phyloP scores from a whole-genome alignment of 1,140 invertebrate genomes.

The Drosophila sproati region DNA sequence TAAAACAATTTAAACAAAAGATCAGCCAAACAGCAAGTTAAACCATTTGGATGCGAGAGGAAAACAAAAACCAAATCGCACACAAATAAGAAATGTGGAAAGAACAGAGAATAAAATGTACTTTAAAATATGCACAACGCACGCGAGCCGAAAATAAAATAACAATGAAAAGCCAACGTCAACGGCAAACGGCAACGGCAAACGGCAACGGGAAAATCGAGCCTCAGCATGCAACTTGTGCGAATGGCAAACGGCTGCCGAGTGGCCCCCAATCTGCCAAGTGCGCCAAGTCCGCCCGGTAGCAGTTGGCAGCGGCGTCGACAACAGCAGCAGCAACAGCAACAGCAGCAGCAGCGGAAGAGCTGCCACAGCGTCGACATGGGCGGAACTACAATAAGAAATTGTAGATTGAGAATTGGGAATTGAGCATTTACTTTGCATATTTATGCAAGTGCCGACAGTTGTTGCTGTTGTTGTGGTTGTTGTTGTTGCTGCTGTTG shows the following conservation, averaged over 20 bases:
- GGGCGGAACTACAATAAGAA: constrained; percentile 51
- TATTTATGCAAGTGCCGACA: constrained; percentile 43
- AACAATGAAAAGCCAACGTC: constrained; percentile 6
- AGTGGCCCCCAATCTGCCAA: constrained; percentile 29
- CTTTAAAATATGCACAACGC: constrained; percentile 60
- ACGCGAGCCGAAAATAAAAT: constrained; percentile 58
- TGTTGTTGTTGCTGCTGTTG: background rate
- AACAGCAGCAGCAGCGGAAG: constrained; percentile 16
- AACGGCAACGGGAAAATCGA: constrained; percentile 28
- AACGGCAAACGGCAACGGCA: constrained; percentile 20
- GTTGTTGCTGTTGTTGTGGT: background rate
- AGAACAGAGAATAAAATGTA: constrained; percentile 6
- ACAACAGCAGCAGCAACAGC: constrained; percentile 16
- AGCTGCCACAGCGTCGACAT: constrained; percentile 28
- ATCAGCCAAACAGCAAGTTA: constrained; percentile 3
- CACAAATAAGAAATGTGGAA: background rate
- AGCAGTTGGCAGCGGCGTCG: constrained; percentile 13
- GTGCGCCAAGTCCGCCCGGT: constrained; percentile 13
- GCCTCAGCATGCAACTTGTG: constrained; percentile 68
- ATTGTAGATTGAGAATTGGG: constrained; percentile 33
- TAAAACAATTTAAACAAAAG: constrained; percentile 6
- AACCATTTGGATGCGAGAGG: constrained; percentile 12
- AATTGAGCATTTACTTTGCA: constrained; percentile 38
- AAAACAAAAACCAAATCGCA: background rate
- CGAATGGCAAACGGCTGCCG: constrained; percentile 66